Conservation (phyloP, 2,797 vertebrate species). For the Premnoplex brunnescens region DNA sequence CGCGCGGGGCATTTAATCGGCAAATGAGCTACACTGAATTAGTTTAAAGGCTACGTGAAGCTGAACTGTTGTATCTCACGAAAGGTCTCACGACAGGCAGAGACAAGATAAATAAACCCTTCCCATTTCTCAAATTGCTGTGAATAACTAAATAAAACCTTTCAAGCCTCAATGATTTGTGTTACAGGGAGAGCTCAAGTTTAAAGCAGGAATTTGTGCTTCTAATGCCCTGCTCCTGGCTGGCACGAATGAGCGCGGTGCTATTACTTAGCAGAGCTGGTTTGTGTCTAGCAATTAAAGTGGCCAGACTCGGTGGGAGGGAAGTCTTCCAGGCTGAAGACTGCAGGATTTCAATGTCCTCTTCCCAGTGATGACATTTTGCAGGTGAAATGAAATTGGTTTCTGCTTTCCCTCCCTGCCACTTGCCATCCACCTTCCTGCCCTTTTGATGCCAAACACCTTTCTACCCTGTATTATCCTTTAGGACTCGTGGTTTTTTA, state of each 20-base stretch:
- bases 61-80: neutral
- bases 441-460: neutral
- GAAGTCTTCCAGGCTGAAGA: neutral
- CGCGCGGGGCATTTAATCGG: neutral
- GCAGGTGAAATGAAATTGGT: neutral
- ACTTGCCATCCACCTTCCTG: neutral
- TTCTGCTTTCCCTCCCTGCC: neutral
- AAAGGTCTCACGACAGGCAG: neutral
- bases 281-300: neutral
- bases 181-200: neutral
- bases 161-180: rapidly evolving
- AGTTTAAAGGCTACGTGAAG: neutral
- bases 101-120: neutral
- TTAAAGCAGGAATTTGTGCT: neutral
- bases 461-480: neutral
- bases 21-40: neutral
- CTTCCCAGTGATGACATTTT: neutral
- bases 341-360: neutral
- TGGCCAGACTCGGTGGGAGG: neutral
- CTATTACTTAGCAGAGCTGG: neutral
- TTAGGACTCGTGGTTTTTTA: neutral
- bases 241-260: neutral
- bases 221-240: neutral
- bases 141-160: neutral
- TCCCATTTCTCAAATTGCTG: neutral